Percentiles rank a stretch among this genome's conserved stretches.
These are phyloP conservation scores for Dipodomys stephensi DNA, from an alignment of 2,113 vertebrate genomes.

Conservation along the genomic window DNA sequence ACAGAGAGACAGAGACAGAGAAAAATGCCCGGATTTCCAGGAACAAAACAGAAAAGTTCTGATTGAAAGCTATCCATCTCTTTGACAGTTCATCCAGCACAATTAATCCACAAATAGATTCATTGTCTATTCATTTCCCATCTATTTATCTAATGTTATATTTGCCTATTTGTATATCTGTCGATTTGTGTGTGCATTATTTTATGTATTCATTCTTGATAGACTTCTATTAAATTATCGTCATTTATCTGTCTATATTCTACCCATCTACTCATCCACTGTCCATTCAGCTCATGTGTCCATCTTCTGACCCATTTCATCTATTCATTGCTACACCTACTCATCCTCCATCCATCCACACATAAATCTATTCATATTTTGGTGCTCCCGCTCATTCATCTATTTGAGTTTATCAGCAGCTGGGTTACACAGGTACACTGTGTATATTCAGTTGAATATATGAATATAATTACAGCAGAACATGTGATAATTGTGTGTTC, in stretches of 20 bases:
- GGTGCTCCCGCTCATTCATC: too few relatives aligned
- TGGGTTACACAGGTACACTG: too few relatives aligned
- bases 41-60: background rate
- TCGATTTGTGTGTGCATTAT: background rate
- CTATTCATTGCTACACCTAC: background rate
- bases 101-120: background rate
- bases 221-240: background rate
- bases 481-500: background rate
- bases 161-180: background rate
- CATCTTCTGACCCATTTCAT: background rate
- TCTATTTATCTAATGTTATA: background rate
- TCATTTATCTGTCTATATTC: background rate
- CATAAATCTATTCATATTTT: background rate
- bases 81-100: background rate
- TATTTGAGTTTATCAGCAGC: background rate
- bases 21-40: background rate
- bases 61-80: background rate
- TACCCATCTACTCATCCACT: background rate
- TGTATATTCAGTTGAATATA: too few relatives aligned
- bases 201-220: background rate
- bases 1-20: too few relatives aligned
- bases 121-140: background rate
- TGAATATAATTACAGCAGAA: background rate
- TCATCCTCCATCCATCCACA: too few relatives aligned
- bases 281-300: background rate